phyloP scores from a whole-genome alignment of 2,113 vertebrate species.

The Chionomys nivalis region DNA sequence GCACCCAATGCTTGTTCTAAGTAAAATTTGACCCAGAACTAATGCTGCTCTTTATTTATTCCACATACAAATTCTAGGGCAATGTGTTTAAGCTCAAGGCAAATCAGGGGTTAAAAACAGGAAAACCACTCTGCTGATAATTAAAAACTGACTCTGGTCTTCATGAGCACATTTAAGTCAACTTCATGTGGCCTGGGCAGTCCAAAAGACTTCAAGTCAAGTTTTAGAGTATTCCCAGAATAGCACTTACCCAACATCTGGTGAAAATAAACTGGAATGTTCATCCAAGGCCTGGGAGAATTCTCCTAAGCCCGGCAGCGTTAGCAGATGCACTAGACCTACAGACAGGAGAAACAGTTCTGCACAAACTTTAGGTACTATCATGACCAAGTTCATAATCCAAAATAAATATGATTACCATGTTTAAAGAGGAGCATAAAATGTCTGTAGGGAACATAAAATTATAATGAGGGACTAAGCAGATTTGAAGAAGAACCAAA shows the following conservation, averaged over 20 bases:
- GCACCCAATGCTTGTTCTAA: not conserved
- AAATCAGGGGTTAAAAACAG: not conserved
- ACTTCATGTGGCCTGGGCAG: not conserved
- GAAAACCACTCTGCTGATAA: not conserved
- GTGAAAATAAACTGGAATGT: constrained; percentile 14
- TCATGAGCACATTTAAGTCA: constrained; percentile 14
- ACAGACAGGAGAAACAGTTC: not conserved
- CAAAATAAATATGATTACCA: constrained; percentile 38
- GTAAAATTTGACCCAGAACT: not conserved
- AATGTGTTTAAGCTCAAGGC: not conserved
- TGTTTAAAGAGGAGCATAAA: constrained; percentile 37
- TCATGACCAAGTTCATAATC: constrained; percentile 19
- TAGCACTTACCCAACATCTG: not conserved
- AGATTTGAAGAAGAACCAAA: constrained; percentile 40
- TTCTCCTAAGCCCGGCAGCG: not conserved
- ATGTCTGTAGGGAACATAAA: constrained; percentile 5
- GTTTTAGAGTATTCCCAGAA: constrained; percentile 37
- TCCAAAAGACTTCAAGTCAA: not conserved
- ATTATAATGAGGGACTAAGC: constrained; percentile 1
- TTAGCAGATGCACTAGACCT: constrained; percentile 10
- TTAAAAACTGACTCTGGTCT: constrained; percentile 3
- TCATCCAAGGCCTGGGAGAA: not conserved
- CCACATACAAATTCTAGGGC: not conserved
- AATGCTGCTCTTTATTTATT: not conserved
- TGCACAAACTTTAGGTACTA: not conserved